Percentiles rank a stretch among this genome's conserved stretches.
Evolutionary conservation across 2,797 vertebrate genomes (phyloP).

Genomic region (Potorous gilbertii): DNA sequence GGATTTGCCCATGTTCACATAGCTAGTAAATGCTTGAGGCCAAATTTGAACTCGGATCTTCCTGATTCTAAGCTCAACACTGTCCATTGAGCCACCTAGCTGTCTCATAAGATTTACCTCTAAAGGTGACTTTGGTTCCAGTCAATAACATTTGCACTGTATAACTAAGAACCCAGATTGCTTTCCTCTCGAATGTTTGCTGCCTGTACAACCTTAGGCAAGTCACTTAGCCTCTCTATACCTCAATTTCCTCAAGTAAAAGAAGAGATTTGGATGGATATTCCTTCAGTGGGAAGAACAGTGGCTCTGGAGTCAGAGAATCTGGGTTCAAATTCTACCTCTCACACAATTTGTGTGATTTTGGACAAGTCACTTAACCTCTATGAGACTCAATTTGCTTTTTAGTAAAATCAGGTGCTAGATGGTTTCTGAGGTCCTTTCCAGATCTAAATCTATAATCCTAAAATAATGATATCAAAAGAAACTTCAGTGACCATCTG

Average conservation of each 20-base stretch:
- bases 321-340: neutral
- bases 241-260: neutral
- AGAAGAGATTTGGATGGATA: neutral
- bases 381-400: neutral
- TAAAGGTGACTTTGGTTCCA: neutral
- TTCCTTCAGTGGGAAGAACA: neutral
- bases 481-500: neutral
- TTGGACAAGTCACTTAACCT: neutral
- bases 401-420: neutral
- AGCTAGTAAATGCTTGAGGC: neutral
- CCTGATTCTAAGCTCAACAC: neutral
- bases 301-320: neutral
- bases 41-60: neutral
- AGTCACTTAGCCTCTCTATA: neutral
- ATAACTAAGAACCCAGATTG: neutral
- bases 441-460: neutral
- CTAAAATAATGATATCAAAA: neutral
- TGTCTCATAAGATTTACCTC: neutral
- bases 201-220: neutral
- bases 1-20: neutral
- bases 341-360: neutral
- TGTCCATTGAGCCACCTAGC: too few relatives aligned
- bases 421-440: neutral
- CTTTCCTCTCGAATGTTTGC: neutral
- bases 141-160: neutral